These are phyloP conservation scores for Darevskia mixta DNA, from an alignment of 2,797 vertebrate genomes.

Conservation along the genomic window DNA sequence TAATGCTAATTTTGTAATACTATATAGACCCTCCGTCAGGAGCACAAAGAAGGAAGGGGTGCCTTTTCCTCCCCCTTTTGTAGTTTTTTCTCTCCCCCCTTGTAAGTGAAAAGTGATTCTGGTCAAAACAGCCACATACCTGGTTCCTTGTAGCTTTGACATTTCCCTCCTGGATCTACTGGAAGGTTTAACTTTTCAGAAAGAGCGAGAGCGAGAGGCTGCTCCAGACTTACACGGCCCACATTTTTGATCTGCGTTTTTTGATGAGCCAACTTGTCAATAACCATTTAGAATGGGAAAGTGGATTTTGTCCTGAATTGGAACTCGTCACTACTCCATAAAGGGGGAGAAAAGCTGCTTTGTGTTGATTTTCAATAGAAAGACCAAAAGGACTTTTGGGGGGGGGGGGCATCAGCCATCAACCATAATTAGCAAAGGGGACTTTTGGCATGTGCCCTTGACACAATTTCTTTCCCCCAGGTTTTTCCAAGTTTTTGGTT, in stretches of 20 bases:
- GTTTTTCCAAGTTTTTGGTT: constrained; percentile 63
- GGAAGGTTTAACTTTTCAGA: constrained; percentile 81
- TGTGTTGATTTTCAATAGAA: constrained; percentile 76
- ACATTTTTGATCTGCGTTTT: constrained; percentile 74
- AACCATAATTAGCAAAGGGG: constrained; percentile 62
- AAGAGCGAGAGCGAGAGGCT: constrained; percentile 75
- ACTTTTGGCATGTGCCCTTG: constrained; percentile 71
- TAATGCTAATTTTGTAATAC: constrained; percentile 95
- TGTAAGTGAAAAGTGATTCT: constrained; percentile 78
- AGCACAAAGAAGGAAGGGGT: constrained; percentile 83
- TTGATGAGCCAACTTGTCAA: constrained; percentile 75
- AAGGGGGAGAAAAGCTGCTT: constrained; percentile 62
- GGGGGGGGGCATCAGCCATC: constrained; percentile 69
- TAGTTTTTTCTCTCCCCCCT: constrained; percentile 57
- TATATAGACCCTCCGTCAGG: constrained; percentile 78
- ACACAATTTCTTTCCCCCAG: constrained; percentile 64
- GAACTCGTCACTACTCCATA: constrained; percentile 71
- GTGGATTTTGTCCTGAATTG: constrained; percentile 57
- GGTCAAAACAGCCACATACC: constrained; percentile 76
- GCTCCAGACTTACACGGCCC: constrained; percentile 76
- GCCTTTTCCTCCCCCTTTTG: constrained; percentile 64
- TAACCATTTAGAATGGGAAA: constrained; percentile 78
- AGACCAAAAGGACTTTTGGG: constrained; percentile 69
- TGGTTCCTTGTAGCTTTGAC: constrained; percentile 76
- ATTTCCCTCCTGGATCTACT: constrained; percentile 87